Percentiles rank a stretch among this genome's conserved stretches.
phyloP scores from a whole-genome alignment of 2,888 invertebrate species.

The Ennomos fuscantarius region DNA sequence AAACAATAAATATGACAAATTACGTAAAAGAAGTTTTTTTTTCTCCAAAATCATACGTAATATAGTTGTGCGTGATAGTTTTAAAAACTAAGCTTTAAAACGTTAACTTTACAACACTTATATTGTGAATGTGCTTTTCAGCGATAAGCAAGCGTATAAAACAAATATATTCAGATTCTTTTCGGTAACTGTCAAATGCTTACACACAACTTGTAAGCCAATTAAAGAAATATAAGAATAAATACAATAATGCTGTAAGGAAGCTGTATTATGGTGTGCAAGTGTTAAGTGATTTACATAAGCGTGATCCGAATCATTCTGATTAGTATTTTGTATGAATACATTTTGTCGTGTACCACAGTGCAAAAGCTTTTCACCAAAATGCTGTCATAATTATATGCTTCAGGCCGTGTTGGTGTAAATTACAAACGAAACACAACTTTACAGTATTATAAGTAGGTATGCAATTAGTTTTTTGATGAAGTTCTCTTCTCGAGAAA shows the following conservation, averaged over 20 bases:
- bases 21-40: slow-evolving; percentile 20
- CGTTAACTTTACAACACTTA: too few relatives aligned
- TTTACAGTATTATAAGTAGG: too few relatives aligned
- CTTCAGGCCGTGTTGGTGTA: slow-evolving; percentile 29
- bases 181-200: slow-evolving; percentile 24
- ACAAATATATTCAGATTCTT: slow-evolving; percentile 6
- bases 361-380: slow-evolving; percentile 35
- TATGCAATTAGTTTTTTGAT: not conserved
- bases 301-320: slow-evolving; percentile 15
- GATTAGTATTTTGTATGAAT: slow-evolving; percentile 2
- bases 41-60: not conserved
- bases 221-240: slow-evolving; percentile 14
- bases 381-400: slow-evolving; percentile 25
- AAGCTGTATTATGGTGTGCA: slow-evolving; percentile 30
- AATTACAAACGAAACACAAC: not conserved
- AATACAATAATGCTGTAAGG: slow-evolving; percentile 23
- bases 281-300: slow-evolving; percentile 15
- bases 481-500: not conserved
- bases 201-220: slow-evolving; percentile 32
- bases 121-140: not conserved
- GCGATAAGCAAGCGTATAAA: not conserved
- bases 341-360: slow-evolving; percentile 11
- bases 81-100: too few relatives aligned
- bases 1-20: slow-evolving; percentile 8
- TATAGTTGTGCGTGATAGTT: too few relatives aligned